These are phyloP conservation scores for Pasiphila rectangulata DNA, from an alignment of 2,888 invertebrate genomes.

Conservation along the genomic window DNA sequence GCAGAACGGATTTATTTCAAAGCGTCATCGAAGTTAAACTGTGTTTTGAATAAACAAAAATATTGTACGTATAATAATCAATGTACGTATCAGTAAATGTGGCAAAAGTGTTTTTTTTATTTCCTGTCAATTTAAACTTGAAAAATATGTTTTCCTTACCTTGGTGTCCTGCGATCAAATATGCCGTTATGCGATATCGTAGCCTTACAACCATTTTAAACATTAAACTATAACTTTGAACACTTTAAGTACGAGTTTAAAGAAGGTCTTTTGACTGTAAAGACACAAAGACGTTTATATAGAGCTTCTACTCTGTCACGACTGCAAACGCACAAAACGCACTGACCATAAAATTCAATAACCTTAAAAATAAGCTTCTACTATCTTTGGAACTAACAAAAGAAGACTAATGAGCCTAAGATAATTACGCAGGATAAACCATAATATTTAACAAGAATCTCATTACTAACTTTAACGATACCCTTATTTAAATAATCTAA, in stretches of 20 bases:
- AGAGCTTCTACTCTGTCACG: background rate
- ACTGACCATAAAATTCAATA: conserved; percentile 13
- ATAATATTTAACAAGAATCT: no score
- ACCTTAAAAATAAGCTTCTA: conserved; percentile 6
- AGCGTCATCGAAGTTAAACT: conserved; percentile 13
- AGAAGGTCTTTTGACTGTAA: no score
- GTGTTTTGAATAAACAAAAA: conserved; percentile 14
- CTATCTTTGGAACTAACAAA: conserved; percentile 17
- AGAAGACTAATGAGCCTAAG: conserved; percentile 15
- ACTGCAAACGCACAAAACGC: conserved; percentile 19
- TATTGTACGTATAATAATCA: conserved; percentile 1
- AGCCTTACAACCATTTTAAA: conserved; percentile 42
- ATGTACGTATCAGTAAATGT: conserved; percentile 17
- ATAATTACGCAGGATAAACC: conserved; percentile 15
- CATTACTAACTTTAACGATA: no score
- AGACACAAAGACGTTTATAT: background rate
- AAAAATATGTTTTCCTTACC: background rate
- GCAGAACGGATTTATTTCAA: conserved; percentile 15
- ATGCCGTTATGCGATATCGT: conserved; percentile 31
- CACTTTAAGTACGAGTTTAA: background rate
- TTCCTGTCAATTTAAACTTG: background rate
- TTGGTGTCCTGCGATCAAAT: conserved; percentile 22
- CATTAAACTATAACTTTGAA: conserved; percentile 8
- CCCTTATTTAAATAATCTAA: no score
- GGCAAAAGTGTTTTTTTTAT: no score